These are phyloP conservation scores for Spilogale gracilis DNA, from an alignment of 2,113 vertebrate species.

Conservation along the genomic window DNA sequence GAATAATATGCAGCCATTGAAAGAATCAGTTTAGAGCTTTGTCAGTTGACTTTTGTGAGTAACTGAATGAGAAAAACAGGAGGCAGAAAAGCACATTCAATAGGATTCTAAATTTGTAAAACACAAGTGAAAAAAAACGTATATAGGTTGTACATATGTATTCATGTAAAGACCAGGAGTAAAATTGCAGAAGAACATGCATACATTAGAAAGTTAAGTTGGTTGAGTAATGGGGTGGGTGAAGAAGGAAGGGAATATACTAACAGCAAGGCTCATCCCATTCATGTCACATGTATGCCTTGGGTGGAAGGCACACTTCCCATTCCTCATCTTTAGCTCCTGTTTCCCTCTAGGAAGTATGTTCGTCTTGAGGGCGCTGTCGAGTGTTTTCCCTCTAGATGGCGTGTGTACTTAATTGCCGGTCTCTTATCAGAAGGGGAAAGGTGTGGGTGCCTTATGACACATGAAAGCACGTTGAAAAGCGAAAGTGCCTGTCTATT, in stretches of 20 bases:
- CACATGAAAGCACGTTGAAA: not conserved
- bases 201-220: not conserved
- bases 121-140: not conserved
- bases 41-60: not conserved
- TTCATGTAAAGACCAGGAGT: not conserved
- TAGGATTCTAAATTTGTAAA: not conserved
- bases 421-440: not conserved
- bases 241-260: not conserved
- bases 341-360: not conserved
- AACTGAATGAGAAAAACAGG: conserved; percentile 19
- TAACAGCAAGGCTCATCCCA: not conserved
- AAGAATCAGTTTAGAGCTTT: not conserved
- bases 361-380: not conserved
- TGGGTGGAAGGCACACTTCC: not conserved
- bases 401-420: not conserved
- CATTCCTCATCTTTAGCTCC: not conserved
- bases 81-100: not conserved
- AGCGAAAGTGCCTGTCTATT: not conserved
- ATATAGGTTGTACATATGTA: not conserved
- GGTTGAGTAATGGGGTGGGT: not conserved
- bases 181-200: not conserved
- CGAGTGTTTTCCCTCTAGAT: not conserved
- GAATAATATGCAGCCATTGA: not conserved
- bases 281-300: too few species aligned
- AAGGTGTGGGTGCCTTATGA: not conserved